phyloP scores from a whole-genome alignment of 2,797 vertebrate species.

The Vireo griseus region DNA sequence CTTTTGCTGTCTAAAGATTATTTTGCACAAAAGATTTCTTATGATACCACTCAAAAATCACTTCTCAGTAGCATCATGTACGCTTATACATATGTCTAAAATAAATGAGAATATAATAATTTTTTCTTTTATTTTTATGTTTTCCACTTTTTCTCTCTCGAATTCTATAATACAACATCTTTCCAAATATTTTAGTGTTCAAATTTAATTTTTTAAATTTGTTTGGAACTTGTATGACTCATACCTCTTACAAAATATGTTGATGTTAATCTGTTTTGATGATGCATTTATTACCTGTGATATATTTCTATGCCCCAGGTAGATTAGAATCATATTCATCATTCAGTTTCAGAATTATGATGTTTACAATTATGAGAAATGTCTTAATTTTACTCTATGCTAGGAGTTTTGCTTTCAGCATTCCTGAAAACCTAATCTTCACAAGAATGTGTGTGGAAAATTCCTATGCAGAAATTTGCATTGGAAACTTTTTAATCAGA shows the following conservation, averaged over 20 bases:
- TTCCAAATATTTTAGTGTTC: not conserved
- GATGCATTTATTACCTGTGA: not conserved
- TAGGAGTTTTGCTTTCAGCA: not conserved
- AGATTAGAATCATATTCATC: not conserved
- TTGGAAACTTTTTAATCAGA: not conserved
- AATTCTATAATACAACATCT: not conserved
- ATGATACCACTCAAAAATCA: not conserved
- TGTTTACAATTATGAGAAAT: not conserved
- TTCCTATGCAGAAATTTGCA: not conserved
- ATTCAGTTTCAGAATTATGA: not conserved
- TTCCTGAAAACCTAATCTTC: not conserved
- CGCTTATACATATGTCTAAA: fast-evolving
- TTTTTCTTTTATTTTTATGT: not conserved
- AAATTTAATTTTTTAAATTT: not conserved
- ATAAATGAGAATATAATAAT: not conserved
- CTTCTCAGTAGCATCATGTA: not conserved
- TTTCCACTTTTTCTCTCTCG: not conserved
- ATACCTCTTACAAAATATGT: not conserved
- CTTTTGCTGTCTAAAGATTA: not conserved
- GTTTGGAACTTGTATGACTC: not conserved
- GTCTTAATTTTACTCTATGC: not conserved
- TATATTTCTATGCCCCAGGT: not conserved
- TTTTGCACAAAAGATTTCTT: not conserved
- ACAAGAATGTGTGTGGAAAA: not conserved
- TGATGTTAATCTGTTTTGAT: not conserved